phyloP scores from a whole-genome alignment of 2,888 invertebrate genomes.

The Agrilus mali region DNA sequence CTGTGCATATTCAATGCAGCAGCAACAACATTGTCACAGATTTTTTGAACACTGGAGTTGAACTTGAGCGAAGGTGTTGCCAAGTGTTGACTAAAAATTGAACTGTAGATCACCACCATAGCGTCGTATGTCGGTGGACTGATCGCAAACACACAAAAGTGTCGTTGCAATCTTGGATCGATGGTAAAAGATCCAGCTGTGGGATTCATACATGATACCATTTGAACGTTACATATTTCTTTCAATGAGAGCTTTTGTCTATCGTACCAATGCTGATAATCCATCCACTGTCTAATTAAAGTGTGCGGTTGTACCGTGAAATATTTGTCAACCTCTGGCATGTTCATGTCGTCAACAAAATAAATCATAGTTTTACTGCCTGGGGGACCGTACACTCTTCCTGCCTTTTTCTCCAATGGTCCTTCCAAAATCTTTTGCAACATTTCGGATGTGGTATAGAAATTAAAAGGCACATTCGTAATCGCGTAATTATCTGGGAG shows the following conservation, averaged over 20 bases:
- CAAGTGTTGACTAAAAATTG: constrained; percentile 69
- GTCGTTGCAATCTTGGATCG: constrained; percentile 76
- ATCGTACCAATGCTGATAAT: constrained; percentile 95
- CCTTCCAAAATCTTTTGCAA: constrained; percentile 79
- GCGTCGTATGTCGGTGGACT: constrained; percentile 79
- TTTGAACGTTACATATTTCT: constrained; percentile 88
- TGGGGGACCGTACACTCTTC: constrained; percentile 84
- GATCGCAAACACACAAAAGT: constrained; percentile 77
- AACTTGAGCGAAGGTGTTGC: constrained; percentile 55
- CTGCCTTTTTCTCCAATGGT: constrained; percentile 89
- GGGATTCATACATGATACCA: constrained; percentile 93
- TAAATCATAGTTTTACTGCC: constrained; percentile 88
- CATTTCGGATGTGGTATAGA: constrained; percentile 90
- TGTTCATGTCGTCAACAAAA: constrained; percentile 93
- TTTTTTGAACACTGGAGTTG: constrained; percentile 41
- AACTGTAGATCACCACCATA: constrained; percentile 69
- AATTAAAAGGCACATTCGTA: constrained; percentile 87
- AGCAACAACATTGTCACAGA: constrained; percentile 48
- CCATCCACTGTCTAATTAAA: constrained; percentile 81
- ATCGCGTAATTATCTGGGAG: constrained; percentile 68
- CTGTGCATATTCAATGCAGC: constrained; percentile 66
- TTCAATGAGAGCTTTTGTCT: constrained; percentile 71
- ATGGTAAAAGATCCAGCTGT: constrained; percentile 92
- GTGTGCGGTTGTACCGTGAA: constrained; percentile 95
- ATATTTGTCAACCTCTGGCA: constrained; percentile 92